These are phyloP conservation scores for Erythrocebus patas DNA, from an alignment of 2,113 vertebrate species.

Conservation along the genomic window DNA sequence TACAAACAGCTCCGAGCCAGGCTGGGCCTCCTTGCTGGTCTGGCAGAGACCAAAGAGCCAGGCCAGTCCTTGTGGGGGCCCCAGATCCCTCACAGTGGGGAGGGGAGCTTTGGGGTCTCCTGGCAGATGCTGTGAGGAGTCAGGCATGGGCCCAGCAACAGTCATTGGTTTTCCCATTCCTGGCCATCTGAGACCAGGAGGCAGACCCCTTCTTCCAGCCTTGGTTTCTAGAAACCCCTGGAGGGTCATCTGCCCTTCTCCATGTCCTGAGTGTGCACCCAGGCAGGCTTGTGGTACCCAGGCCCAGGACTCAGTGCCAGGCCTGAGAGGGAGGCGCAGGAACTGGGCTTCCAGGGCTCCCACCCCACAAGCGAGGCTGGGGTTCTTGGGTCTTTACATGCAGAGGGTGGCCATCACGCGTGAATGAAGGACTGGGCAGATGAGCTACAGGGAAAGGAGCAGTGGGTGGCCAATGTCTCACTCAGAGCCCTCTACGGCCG, in stretches of 20 bases:
- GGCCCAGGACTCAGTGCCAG: not conserved
- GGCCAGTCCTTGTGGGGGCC: not conserved
- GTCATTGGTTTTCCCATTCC: not conserved
- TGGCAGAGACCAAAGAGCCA: not conserved
- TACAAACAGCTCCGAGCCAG: not conserved
- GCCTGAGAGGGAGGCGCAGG: not conserved
- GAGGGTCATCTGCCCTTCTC: not conserved
- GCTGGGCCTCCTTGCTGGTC: not conserved
- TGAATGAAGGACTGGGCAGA: not conserved
- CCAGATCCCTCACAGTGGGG: not conserved
- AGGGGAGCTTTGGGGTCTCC: not conserved
- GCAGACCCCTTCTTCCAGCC: not conserved
- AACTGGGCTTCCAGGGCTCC: not conserved
- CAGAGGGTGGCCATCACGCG: fast-evolving
- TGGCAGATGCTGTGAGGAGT: not conserved
- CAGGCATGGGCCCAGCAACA: not conserved
- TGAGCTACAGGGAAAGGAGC: not conserved
- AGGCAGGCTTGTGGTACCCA: not conserved
- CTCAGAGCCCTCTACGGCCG: fast-evolving
- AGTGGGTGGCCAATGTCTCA: fast-evolving
- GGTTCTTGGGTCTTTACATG: not conserved
- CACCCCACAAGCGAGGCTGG: not conserved
- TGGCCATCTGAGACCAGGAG: not conserved
- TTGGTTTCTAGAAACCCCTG: not conserved
- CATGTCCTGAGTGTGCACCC: not conserved